Conservation (phyloP, 2,888 invertebrate species). For the Tillus elongatus region DNA sequence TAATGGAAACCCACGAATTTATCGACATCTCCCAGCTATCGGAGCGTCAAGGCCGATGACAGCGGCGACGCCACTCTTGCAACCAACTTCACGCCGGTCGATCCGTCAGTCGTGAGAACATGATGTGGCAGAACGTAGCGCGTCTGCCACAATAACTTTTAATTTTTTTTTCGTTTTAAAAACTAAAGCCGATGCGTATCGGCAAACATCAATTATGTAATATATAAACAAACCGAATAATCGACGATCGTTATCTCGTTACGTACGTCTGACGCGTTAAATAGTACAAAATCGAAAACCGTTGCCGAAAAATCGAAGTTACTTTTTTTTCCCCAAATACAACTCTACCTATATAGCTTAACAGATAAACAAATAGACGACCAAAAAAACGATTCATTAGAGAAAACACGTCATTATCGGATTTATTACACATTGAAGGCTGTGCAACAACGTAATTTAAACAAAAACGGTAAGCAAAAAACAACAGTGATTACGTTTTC, state of each 20-base stretch:
- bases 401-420: slow-evolving; percentile 28
- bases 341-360: slow-evolving; percentile 32
- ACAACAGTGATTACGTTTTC: background rate
- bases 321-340: slow-evolving; percentile 26
- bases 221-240: slow-evolving; percentile 36
- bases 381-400: slow-evolving; percentile 25
- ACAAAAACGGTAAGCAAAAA: slow-evolving; percentile 17
- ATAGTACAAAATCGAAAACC: slow-evolving; percentile 42
- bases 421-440: slow-evolving; percentile 32
- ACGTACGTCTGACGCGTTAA: slow-evolving; percentile 36
- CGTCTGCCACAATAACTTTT: slow-evolving; percentile 42
- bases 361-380: slow-evolving; percentile 23
- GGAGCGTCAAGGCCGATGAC: slow-evolving; percentile 18
- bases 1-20: slow-evolving; percentile 16
- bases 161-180: slow-evolving; percentile 37
- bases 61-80: slow-evolving; percentile 15
- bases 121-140: slow-evolving; percentile 39
- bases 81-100: slow-evolving; percentile 28
- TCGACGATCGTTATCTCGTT: slow-evolving; percentile 36
- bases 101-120: slow-evolving; percentile 42
- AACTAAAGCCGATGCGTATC: slow-evolving; percentile 35
- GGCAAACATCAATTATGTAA: slow-evolving; percentile 41
- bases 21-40: too few species aligned
- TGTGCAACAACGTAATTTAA: slow-evolving; percentile 33
- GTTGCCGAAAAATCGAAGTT: slow-evolving; percentile 38